A percentile compares a stretch with the other conserved stretches of the same genome.
Conservation (phyloP, 2,113 vertebrate species). For the Phalacrocorax carbo region DNA sequence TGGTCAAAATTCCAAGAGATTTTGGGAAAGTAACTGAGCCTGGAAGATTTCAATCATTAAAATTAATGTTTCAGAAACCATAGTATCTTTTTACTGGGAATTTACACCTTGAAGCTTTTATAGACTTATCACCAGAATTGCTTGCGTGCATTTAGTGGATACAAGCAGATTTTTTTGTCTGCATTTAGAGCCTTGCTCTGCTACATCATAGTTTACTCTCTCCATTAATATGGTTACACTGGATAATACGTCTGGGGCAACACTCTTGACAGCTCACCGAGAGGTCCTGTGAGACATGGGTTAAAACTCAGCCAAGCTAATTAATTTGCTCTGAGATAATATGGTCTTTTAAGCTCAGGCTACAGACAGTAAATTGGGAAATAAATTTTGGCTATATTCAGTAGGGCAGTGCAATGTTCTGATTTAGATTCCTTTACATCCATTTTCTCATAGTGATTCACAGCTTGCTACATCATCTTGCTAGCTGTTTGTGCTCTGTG, state of each 20-base stretch:
- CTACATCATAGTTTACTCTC: not conserved
- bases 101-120: not conserved
- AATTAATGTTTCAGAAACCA: not conserved
- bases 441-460: not conserved
- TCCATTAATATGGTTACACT: not conserved
- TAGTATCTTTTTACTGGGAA: not conserved
- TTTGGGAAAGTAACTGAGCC: not conserved
- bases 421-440: not conserved
- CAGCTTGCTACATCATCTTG: not conserved
- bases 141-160: not conserved
- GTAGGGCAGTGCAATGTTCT: rapidly evolving
- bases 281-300: not conserved
- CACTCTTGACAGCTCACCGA: not conserved
- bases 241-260: not conserved
- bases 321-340: not conserved
- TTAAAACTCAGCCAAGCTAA: not conserved
- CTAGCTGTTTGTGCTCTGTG: not conserved
- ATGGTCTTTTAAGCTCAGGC: not conserved
- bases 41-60: not conserved
- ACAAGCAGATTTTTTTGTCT: not conserved
- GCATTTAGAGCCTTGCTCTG: not conserved
- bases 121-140: not conserved
- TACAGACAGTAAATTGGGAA: not conserved
- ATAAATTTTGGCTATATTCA: not conserved
- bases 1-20: not conserved